phyloP scores from a whole-genome alignment of 2,113 vertebrate species.

The Engraulis encrasicolus region DNA sequence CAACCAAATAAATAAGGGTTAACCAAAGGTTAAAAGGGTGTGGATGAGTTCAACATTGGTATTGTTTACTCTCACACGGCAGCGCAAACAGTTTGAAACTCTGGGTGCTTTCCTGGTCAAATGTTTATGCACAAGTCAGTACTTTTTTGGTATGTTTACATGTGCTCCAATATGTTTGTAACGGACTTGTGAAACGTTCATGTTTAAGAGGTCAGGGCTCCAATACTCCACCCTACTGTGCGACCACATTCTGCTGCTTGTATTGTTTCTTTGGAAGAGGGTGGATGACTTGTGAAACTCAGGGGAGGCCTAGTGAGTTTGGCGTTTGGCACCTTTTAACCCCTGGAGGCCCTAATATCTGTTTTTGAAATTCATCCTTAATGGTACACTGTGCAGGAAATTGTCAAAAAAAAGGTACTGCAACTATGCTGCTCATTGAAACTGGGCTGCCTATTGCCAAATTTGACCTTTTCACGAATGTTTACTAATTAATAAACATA shows the following conservation, averaged over 20 bases:
- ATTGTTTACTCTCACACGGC: background rate
- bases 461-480: no score
- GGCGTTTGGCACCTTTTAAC: background rate
- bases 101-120: background rate
- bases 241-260: background rate
- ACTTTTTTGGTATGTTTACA: background rate
- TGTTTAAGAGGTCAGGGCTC: background rate
- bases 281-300: slow-evolving; percentile 13
- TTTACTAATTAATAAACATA: no score
- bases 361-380: background rate
- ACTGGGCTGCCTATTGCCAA: no score
- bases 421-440: no score
- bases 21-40: background rate
- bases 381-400: no score
- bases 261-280: background rate
- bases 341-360: background rate
- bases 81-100: background rate
- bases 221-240: background rate
- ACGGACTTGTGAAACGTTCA: background rate
- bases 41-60: background rate
- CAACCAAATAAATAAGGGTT: no score
- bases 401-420: background rate
- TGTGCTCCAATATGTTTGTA: background rate
- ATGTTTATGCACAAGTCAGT: background rate
- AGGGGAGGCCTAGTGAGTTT: background rate